Conservation (phyloP, 2,888 invertebrate genomes). For the Dasysyrphus tricinctus region DNA sequence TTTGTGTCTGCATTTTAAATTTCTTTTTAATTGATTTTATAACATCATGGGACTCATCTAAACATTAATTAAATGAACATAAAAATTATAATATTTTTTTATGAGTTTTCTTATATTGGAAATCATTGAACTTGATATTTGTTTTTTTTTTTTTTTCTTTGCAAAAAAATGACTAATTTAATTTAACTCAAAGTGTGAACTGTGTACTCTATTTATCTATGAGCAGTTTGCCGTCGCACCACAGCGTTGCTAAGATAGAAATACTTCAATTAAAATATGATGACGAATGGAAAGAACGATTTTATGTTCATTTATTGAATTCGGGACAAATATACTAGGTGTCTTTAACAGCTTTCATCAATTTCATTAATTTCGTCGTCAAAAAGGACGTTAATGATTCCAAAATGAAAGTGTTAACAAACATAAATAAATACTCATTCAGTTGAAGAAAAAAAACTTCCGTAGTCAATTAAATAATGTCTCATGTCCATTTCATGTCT, state of each 20-base stretch:
- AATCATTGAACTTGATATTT: too few relatives aligned
- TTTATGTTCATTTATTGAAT: background rate
- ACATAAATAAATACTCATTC: background rate
- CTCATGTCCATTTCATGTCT: background rate
- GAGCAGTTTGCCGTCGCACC: background rate
- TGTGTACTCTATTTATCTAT: background rate
- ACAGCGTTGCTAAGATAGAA: background rate
- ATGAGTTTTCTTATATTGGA: too few relatives aligned
- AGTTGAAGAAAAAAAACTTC: background rate
- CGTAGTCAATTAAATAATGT: background rate
- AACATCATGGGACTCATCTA: background rate
- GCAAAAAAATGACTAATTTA: slow-evolving; percentile 20
- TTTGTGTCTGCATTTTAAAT: background rate
- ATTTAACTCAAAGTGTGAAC: background rate
- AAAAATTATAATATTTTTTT: too few relatives aligned
- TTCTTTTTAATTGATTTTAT: background rate
- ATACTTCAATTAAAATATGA: background rate
- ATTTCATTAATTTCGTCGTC: background rate
- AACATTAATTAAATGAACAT: too few relatives aligned
- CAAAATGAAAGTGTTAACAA: slow-evolving; percentile 10
- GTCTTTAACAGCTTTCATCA: slow-evolving; percentile 5
- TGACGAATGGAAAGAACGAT: background rate
- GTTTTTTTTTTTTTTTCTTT: background rate
- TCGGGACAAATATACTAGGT: background rate
- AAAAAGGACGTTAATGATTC: background rate